phyloP scores from a whole-genome alignment of 2,113 vertebrate species.

The Ctenomys sociabilis region DNA sequence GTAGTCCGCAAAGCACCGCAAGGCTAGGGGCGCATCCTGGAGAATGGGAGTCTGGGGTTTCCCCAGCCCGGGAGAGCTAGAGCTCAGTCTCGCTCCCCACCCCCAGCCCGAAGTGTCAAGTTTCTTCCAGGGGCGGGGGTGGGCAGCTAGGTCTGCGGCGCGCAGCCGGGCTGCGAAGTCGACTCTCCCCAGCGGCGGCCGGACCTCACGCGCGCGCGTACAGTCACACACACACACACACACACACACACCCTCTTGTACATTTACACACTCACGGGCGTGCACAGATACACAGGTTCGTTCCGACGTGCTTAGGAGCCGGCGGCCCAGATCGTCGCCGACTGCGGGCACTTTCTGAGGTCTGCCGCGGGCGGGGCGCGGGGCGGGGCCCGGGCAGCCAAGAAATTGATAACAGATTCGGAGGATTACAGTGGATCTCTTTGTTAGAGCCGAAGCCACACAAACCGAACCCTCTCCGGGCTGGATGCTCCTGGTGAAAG shows the following conservation, averaged over 20 bases:
- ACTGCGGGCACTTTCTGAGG: conserved; percentile 36
- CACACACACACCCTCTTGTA: background rate
- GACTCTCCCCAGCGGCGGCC: conserved; percentile 1
- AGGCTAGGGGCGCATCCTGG: conserved; percentile 46
- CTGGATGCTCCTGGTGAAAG: background rate
- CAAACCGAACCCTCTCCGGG: conserved; percentile 66
- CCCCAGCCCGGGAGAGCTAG: conserved; percentile 32
- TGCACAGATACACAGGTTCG: conserved; percentile 39
- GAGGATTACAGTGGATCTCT: conserved; percentile 82
- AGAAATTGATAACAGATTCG: conserved; percentile 84
- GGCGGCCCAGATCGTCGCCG: background rate
- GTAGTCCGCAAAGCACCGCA: background rate
- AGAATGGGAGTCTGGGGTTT: conserved; percentile 73
- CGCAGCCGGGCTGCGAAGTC: conserved; percentile 7
- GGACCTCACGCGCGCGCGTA: background rate
- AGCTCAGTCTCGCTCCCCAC: conserved; percentile 61
- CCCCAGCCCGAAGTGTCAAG: conserved; percentile 80
- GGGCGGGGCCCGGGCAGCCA: conserved; percentile 64
- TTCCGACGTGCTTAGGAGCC: conserved; percentile 4
- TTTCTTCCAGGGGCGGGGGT: conserved; percentile 78
- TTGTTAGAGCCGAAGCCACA: conserved; percentile 81
- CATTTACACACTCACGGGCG: conserved; percentile 49
- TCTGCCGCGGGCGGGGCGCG: conserved; percentile 46
- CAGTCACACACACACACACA: background rate
- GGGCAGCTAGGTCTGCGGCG: conserved; percentile 54